phyloP scores from a whole-genome alignment of 2,888 invertebrate species.

The Cecidostiba fungosa region DNA sequence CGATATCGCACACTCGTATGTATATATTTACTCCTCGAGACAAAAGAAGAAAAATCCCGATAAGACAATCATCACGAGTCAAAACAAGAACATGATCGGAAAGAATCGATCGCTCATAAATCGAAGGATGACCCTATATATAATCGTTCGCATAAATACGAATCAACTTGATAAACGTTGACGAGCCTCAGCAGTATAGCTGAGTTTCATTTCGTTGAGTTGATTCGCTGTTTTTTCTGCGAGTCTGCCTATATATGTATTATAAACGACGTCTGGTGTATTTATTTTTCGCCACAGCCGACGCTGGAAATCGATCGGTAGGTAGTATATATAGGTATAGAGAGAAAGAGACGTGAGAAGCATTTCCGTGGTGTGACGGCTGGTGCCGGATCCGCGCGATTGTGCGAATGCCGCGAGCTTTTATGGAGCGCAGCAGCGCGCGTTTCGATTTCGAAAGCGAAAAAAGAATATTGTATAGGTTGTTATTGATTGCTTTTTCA shows the following conservation, averaged over 20 bases:
- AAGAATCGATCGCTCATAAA: neutral
- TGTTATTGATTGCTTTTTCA: neutral
- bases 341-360: slow-evolving; percentile 16
- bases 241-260: neutral
- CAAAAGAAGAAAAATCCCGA: neutral
- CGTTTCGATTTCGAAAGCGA: neutral
- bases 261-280: neutral
- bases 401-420: neutral
- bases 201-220: neutral
- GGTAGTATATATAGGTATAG: neutral
- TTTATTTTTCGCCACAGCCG: neutral
- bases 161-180: neutral
- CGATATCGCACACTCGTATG: too few species aligned
- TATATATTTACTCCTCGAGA: neutral
- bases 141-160: neutral
- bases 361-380: neutral
- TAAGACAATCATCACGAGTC: neutral
- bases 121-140: neutral
- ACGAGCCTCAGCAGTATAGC: neutral
- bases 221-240: neutral
- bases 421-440: neutral
- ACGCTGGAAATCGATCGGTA: neutral
- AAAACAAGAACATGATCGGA: neutral
- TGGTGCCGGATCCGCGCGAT: neutral
- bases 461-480: neutral